phyloP scores from a whole-genome alignment of 2,888 invertebrate species.

The Lydus trimaculatus region DNA sequence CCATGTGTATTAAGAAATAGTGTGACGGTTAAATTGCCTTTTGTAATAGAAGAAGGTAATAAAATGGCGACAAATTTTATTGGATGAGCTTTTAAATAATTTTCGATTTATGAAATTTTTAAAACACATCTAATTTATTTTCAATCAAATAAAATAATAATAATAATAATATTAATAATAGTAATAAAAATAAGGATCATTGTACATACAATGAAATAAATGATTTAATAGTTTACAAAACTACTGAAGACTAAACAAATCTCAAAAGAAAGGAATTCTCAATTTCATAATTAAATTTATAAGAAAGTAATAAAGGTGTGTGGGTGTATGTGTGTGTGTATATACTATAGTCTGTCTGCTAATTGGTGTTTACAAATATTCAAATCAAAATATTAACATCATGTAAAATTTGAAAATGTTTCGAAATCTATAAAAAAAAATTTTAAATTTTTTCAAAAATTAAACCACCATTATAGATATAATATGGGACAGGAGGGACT shows the following conservation, averaged over 20 bases:
- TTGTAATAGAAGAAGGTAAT: conserved; percentile 21
- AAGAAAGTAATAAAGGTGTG: no score
- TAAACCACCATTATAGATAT: no score
- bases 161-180: no score
- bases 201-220: conserved; percentile 1
- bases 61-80: conserved; percentile 23
- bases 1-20: conserved; percentile 35
- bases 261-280: not conserved
- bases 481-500: no score
- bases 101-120: conserved; percentile 24
- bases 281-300: not conserved
- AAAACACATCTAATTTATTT: not conserved
- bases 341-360: no score
- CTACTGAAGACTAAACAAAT: conserved; percentile 30
- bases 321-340: no score
- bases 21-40: conserved; percentile 21
- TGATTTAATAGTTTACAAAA: not conserved
- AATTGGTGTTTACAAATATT: no score
- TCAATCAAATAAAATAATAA: not conserved
- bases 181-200: no score
- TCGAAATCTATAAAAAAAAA: no score
- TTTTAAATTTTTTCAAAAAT: no score
- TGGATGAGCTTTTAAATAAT: conserved; percentile 29
- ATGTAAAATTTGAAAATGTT: no score
- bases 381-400: no score